phyloP scores from a whole-genome alignment of 2,113 vertebrate species.

The Chaenocephalus aceratus region DNA sequence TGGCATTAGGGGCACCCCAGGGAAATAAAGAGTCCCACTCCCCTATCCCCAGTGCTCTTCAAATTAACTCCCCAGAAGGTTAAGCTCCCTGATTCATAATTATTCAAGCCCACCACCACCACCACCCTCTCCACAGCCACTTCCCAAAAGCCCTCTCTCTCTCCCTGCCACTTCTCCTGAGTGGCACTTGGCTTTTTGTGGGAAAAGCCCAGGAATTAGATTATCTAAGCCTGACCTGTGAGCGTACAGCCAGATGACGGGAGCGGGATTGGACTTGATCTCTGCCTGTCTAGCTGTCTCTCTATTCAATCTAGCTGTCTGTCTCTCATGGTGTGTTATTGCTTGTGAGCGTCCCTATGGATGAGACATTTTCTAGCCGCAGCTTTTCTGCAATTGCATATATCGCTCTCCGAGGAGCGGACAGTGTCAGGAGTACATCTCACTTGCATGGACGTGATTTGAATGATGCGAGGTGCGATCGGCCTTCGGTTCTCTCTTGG shows the following conservation, averaged over 20 bases:
- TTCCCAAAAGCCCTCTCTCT: slow-evolving; percentile 53
- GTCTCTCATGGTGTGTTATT: slow-evolving; percentile 80
- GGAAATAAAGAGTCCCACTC: slow-evolving; percentile 86
- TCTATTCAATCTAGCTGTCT: slow-evolving; percentile 86
- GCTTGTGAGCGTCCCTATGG: slow-evolving; percentile 80
- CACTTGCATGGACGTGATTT: slow-evolving; percentile 77
- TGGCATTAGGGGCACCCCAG: slow-evolving; percentile 85
- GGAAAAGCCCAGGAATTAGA: slow-evolving; percentile 83
- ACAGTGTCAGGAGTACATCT: slow-evolving; percentile 75
- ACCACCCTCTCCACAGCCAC: slow-evolving; percentile 60
- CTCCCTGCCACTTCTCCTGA: slow-evolving; percentile 80
- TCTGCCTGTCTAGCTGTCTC: slow-evolving; percentile 84
- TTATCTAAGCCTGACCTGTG: slow-evolving; percentile 85
- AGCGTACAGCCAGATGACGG: slow-evolving; percentile 79
- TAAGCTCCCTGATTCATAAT: slow-evolving; percentile 87
- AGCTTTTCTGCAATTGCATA: slow-evolving; percentile 74
- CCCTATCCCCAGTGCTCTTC: slow-evolving; percentile 80
- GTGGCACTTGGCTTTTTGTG: slow-evolving; percentile 82
- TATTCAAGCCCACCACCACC: slow-evolving; percentile 80
- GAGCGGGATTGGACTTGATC: slow-evolving; percentile 84
- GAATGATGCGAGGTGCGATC: slow-evolving; percentile 70
- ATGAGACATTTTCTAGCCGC: slow-evolving; percentile 74
- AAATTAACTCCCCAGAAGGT: slow-evolving; percentile 89
- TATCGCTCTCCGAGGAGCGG: slow-evolving; percentile 73
- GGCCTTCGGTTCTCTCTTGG: slow-evolving; percentile 60